These are phyloP conservation scores for Exephanes ischioxanthus DNA, from an alignment of 2,888 invertebrate species.

Conservation along the genomic window DNA sequence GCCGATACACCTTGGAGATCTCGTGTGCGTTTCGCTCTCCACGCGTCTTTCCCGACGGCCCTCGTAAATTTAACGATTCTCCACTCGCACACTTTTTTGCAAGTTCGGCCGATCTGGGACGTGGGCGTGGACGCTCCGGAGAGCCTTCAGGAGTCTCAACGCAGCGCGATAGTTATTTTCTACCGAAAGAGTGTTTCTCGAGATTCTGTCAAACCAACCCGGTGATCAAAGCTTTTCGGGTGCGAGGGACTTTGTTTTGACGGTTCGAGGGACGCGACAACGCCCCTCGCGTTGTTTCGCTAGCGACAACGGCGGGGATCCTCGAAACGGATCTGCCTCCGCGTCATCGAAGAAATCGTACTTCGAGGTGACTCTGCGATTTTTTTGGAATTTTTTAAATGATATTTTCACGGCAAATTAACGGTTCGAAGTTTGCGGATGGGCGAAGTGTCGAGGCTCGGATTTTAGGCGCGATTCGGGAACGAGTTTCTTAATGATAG, in stretches of 20 bases:
- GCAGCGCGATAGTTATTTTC: not conserved
- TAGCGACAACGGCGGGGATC: not conserved
- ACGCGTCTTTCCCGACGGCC: conserved; percentile 44
- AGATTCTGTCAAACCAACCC: not conserved
- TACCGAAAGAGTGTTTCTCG: not conserved
- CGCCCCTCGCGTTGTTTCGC: not conserved
- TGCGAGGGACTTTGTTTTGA: not conserved
- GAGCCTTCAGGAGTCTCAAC: conserved; percentile 11
- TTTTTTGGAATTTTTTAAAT: not conserved
- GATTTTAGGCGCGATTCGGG: not conserved
- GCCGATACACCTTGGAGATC: not conserved
- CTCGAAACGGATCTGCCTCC: not conserved
- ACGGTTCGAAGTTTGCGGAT: not conserved
- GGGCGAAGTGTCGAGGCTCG: not conserved
- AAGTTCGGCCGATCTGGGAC: conserved; percentile 21
- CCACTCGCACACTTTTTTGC: conserved; percentile 55
- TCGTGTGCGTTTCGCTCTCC: conserved; percentile 21
- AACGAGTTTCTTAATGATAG: conserved; percentile 3
- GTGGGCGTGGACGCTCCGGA: not conserved
- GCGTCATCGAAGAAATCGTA: not conserved
- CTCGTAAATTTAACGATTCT: conserved; percentile 76
- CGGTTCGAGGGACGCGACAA: not conserved
- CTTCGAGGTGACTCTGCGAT: not conserved
- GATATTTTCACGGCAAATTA: not conserved
- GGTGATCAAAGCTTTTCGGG: conserved; percentile 9